phyloP scores from a whole-genome alignment of 2,888 invertebrate species.

The Branchellion lobata region DNA sequence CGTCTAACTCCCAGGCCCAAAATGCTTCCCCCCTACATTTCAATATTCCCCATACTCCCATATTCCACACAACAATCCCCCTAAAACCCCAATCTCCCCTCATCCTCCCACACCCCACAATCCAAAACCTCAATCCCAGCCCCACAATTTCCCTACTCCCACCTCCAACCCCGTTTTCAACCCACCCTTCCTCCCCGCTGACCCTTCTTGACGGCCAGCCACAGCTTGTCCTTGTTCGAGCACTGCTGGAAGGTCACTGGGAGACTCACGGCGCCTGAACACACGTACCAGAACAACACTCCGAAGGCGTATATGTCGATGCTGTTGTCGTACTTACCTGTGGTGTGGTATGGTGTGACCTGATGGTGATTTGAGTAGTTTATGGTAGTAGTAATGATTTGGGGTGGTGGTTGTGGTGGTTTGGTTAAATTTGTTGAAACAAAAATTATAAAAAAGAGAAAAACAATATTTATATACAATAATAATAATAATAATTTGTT shows the following conservation, averaged over 20 bases:
- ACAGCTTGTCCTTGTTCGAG: constrained; percentile 81
- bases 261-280: constrained; percentile 77
- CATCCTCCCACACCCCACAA: neutral
- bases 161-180: neutral
- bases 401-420: too few relatives aligned
- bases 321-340: constrained; percentile 70
- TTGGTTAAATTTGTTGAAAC: too few relatives aligned
- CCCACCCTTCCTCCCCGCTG: neutral
- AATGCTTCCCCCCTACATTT: too few relatives aligned
- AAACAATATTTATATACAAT: too few relatives aligned
- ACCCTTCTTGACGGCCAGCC: constrained; percentile 82
- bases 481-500: too few relatives aligned
- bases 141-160: neutral
- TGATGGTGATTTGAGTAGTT: too few relatives aligned
- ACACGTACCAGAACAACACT: constrained; percentile 85
- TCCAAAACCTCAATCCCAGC: neutral
- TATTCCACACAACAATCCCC: neutral
- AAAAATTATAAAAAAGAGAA: too few relatives aligned
- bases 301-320: constrained; percentile 89
- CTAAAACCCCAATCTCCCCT: neutral
- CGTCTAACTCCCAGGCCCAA: too few relatives aligned
- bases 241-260: constrained; percentile 80
- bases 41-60: too few relatives aligned
- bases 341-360: neutral
- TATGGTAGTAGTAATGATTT: too few relatives aligned